Conservation (phyloP, 2,797 vertebrate genomes). For the Lerista edwardsae region DNA sequence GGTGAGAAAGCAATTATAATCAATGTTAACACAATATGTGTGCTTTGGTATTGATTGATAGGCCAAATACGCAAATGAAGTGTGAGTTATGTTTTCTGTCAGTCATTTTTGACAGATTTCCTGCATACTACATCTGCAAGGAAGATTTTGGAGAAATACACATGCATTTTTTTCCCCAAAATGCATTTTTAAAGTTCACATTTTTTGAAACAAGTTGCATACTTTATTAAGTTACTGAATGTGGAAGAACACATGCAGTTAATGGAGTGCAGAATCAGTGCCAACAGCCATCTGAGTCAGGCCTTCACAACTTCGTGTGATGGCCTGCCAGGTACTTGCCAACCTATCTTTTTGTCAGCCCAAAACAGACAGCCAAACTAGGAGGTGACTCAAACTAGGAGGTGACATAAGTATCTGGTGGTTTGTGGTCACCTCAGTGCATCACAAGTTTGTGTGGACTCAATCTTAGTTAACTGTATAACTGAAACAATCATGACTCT, state of each 20-base stretch:
- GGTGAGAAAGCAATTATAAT: slow-evolving; percentile 58
- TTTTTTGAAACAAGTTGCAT: background rate
- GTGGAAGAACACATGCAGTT: background rate
- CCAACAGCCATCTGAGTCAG: background rate
- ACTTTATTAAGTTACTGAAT: slow-evolving; percentile 7
- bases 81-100: slow-evolving; percentile 57
- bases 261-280: background rate
- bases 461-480: background rate
- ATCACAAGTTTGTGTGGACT: background rate
- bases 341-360: background rate
- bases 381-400: background rate
- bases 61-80: slow-evolving; percentile 37
- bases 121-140: slow-evolving; percentile 14
- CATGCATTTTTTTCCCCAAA: no score
- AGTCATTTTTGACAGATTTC: slow-evolving; percentile 52
- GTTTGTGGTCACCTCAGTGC: background rate
- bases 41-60: slow-evolving; percentile 46
- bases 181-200: slow-evolving; percentile 15
- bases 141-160: background rate
- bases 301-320: background rate
- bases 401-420: background rate
- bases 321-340: background rate
- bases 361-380: background rate
- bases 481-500: background rate
- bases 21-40: slow-evolving; percentile 59